phyloP scores from a whole-genome alignment of 2,113 vertebrate genomes.

The Gallinago media region DNA sequence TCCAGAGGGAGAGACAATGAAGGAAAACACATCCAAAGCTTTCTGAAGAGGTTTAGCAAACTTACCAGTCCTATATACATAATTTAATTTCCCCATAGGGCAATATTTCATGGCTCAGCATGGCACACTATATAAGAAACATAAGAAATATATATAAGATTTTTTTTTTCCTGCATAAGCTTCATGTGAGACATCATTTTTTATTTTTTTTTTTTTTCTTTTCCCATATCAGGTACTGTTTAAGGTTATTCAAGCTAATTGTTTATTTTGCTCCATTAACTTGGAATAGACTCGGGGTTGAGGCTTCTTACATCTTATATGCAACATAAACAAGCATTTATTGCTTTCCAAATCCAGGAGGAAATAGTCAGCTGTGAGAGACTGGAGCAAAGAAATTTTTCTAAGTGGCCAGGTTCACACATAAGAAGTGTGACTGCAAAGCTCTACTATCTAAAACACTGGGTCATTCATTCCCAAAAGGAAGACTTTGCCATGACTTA shows the following conservation, averaged over 20 bases:
- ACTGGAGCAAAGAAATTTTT: background rate
- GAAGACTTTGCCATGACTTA: conserved; percentile 15
- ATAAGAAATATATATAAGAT: no score
- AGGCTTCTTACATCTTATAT: background rate
- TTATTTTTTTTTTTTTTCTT: background rate
- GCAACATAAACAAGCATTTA: background rate
- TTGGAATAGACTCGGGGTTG: background rate
- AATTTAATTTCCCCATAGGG: conserved; percentile 24
- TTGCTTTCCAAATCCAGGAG: background rate
- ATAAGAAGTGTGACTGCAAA: background rate
- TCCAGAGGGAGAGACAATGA: background rate
- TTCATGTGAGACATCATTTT: background rate
- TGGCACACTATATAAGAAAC: background rate
- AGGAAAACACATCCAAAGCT: background rate
- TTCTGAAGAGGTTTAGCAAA: conserved; percentile 5
- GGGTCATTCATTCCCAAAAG: conserved; percentile 33
- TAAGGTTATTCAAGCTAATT: background rate
- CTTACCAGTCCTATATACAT: background rate
- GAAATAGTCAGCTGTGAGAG: background rate
- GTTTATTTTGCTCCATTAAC: conserved; percentile 17
- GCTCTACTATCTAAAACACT: background rate
- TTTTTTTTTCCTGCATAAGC: background rate
- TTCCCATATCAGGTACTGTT: background rate
- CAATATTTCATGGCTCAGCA: background rate
- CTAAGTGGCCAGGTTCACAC: background rate